These are phyloP conservation scores for Battus philenor DNA, from an alignment of 1,140 invertebrate genomes.

Conservation along the genomic window DNA sequence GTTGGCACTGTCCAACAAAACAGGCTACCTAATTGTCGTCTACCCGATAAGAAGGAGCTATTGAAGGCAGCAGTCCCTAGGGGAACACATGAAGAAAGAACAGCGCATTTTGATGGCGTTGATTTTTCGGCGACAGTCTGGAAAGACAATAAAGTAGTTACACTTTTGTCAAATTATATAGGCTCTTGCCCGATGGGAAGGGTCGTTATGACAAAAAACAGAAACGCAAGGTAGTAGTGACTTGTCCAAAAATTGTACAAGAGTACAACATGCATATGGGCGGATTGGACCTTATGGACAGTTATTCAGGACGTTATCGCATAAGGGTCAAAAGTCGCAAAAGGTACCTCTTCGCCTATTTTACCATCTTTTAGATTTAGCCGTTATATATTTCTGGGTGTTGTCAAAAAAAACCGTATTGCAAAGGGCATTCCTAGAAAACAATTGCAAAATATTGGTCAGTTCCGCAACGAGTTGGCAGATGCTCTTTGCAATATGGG, in stretches of 20 bases:
- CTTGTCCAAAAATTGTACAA: slow-evolving; percentile 26
- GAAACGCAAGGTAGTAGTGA: slow-evolving; percentile 38
- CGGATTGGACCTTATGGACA: background rate
- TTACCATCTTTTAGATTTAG: background rate
- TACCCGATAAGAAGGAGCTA: slow-evolving; percentile 25
- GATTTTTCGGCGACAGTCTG: background rate
- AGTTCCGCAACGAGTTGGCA: slow-evolving; percentile 46
- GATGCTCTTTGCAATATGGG: slow-evolving; percentile 38
- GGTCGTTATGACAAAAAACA: slow-evolving; percentile 39
- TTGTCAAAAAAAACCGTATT: background rate
- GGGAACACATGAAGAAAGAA: slow-evolving; percentile 36
- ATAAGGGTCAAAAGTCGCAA: background rate
- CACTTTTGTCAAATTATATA: slow-evolving; percentile 17
- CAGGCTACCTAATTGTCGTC: slow-evolving; percentile 13
- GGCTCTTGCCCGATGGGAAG: slow-evolving; percentile 37
- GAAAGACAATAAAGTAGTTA: slow-evolving; percentile 53
- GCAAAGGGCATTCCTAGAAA: slow-evolving; percentile 24
- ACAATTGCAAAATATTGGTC: slow-evolving; percentile 35
- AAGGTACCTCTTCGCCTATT: background rate
- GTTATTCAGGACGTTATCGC: background rate
- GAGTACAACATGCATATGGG: background rate
- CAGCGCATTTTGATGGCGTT: slow-evolving; percentile 24
- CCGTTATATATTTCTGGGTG: background rate
- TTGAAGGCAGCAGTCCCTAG: slow-evolving; percentile 25
- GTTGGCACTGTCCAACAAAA: slow-evolving; percentile 34